Conservation (phyloP, 2,888 invertebrate genomes). For the Abscondita cerata region DNA sequence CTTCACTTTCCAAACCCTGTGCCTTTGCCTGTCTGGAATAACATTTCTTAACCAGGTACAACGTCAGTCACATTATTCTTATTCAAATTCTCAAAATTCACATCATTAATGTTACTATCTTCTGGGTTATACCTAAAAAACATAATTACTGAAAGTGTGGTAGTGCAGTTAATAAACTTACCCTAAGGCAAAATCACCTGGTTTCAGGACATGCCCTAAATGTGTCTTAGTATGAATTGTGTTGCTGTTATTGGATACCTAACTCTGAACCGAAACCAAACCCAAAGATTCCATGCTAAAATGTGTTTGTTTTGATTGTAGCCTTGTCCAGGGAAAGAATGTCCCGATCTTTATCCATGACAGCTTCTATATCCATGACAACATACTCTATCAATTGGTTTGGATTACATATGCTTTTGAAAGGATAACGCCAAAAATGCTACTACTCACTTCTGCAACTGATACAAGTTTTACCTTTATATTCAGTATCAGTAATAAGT, state of each 20-base stretch:
- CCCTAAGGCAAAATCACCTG: constrained; percentile 93
- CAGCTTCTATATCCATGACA: constrained; percentile 91
- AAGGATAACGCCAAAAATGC: constrained; percentile 87
- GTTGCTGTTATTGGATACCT: constrained; percentile 81
- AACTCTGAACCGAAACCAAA: constrained; percentile 88
- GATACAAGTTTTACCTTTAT: constrained; percentile 20
- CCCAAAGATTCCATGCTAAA: constrained; percentile 93
- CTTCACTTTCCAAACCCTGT: constrained; percentile 89
- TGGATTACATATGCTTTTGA: constrained; percentile 86
- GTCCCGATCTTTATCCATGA: constrained; percentile 77
- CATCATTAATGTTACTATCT: constrained; percentile 92
- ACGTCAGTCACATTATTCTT: constrained; percentile 81
- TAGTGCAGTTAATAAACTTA: constrained; percentile 58
- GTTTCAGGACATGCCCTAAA: constrained; percentile 89
- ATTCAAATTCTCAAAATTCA: constrained; percentile 83
- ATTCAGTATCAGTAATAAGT: neutral
- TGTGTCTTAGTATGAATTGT: constrained; percentile 90
- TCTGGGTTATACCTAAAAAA: constrained; percentile 79
- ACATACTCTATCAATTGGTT: constrained; percentile 91
- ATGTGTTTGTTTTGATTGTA: constrained; percentile 85
- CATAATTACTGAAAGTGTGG: neutral
- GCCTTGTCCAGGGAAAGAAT: constrained; percentile 87
- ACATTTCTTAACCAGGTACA: constrained; percentile 91
- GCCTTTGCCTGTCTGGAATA: constrained; percentile 80
- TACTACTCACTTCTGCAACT: constrained; percentile 86